Base-by-base conservation (phyloP, 1,140 invertebrate genomes). In the Marisa cornuarietis region DNA sequence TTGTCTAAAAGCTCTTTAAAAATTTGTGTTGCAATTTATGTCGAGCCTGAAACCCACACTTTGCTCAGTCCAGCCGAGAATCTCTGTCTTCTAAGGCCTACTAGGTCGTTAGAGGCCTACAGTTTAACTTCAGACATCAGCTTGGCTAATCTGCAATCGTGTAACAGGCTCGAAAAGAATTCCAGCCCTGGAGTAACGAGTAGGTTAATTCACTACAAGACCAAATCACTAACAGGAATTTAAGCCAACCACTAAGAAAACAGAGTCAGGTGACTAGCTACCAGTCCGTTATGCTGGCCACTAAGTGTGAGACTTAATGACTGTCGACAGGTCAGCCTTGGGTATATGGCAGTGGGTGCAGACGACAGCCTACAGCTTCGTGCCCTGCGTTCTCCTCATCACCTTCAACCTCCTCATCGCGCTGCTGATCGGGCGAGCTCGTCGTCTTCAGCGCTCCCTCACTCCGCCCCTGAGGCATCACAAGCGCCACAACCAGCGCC, bases 391-490 rank as follows among this genome's bases (percentile, higher is more conserved):
- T 9, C 22, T 79, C 0, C 76, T 81, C 62, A 51, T 79, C 71
- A 68, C 72, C 49, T 54, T 81, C 63, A 81, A 81, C 80, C 24
- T 81, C 31, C 52, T 81, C 76, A 81, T 81, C 76, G 71, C 78
- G 69, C 18, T 76, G 13, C 58, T 73, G 62, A 78, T 79, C 63
- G 52, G 24, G 11, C 71, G 73, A 16, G 71, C 80, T 8, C 58
- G 26, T 3, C 62, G 62, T 31, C 51, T 65, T 1, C 78, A 79
- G 13, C 71, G 49, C 58, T 65, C 71, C 22, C 22, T 79, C 42
- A 79, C 71, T 6, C 58, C 68, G 7, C 26, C 66, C 0, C 16
- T 49, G 20, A 54, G 26, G 18, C 18, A 31, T 1, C 16, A 22
- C 11, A 5, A n/a, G 14, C 54, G 26, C 16, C 18, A 31, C 24